These are phyloP conservation scores for Paramisgurnus dabryanus DNA, from an alignment of 2,113 vertebrate genomes.

Conservation along the genomic window DNA sequence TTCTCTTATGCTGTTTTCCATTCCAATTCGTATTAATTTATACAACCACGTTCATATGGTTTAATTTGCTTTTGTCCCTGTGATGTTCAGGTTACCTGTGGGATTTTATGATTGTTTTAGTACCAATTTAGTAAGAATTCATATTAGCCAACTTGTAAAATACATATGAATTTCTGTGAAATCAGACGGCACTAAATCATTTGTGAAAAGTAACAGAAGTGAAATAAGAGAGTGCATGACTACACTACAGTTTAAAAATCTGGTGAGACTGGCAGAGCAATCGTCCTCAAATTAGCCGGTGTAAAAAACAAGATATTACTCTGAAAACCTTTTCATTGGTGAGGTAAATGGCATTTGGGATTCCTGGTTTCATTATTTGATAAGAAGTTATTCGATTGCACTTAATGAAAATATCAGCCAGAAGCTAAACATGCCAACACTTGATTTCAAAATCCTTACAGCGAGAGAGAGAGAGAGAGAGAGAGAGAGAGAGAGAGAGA, in stretches of 20 bases:
- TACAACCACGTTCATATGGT: too few relatives aligned
- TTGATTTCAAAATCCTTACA: slow-evolving; percentile 62
- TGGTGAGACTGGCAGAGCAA: not conserved
- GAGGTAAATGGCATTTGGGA: slow-evolving; percentile 70
- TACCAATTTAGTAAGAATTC: too few relatives aligned
- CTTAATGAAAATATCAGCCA: slow-evolving; percentile 80
- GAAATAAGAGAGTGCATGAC: too few relatives aligned
- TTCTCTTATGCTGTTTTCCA: not conserved
- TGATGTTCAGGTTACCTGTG: too few relatives aligned
- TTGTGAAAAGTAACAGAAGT: too few relatives aligned
- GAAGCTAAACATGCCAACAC: slow-evolving; percentile 64
- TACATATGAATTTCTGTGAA: too few relatives aligned
- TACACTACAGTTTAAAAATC: too few relatives aligned
- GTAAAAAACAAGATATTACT: slow-evolving; percentile 68
- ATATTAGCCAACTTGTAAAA: too few relatives aligned
- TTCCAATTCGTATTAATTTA: too few relatives aligned
- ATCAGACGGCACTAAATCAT: too few relatives aligned
- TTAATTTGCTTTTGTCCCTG: too few relatives aligned
- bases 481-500: slow-evolving; percentile 28
- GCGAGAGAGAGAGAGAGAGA: slow-evolving; percentile 49
- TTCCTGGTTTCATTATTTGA: slow-evolving; percentile 80
- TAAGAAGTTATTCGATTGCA: slow-evolving; percentile 62
- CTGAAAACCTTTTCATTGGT: slow-evolving; percentile 69
- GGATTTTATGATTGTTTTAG: too few relatives aligned
- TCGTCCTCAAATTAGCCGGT: slow-evolving; percentile 14